Conservation (phyloP, 2,797 vertebrate genomes). For the Pampus argenteus region DNA sequence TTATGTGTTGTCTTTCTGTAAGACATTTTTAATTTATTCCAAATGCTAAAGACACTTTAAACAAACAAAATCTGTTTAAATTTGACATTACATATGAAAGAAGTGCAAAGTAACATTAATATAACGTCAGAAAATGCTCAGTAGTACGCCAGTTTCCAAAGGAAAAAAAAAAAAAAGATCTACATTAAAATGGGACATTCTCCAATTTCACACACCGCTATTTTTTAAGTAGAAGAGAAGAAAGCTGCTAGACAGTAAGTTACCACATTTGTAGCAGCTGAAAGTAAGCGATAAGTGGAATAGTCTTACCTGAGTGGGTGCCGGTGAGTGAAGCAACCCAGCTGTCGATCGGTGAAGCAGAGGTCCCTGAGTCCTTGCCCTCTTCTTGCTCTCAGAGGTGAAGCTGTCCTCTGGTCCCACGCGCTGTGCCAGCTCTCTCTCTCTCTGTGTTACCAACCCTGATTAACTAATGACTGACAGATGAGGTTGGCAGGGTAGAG, state of each 20-base stretch:
- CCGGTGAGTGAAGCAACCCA: conserved; percentile 67
- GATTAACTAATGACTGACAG: conserved; percentile 75
- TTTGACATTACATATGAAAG: background rate
- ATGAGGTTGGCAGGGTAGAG: conserved; percentile 69
- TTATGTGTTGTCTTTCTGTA: conserved; percentile 31
- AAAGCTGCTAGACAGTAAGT: conserved; percentile 5
- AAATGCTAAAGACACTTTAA: conserved; percentile 9
- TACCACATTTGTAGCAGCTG: conserved; percentile 16
- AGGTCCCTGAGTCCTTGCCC: conserved; percentile 66
- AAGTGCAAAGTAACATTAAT: no score
- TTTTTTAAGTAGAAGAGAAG: background rate
- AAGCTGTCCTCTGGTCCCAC: conserved; percentile 59
- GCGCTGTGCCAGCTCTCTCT: conserved; percentile 56
- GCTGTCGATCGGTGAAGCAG: conserved; percentile 56
- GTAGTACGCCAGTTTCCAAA: background rate
- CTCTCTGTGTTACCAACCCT: conserved; percentile 62
- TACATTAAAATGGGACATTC: background rate
- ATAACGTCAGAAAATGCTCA: background rate
- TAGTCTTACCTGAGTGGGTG: conserved; percentile 73
- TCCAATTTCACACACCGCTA: background rate
- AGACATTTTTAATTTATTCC: no score
- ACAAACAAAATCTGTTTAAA: background rate
- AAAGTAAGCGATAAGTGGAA: conserved; percentile 36
- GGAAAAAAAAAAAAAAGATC: conserved; percentile 1
- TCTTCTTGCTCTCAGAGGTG: conserved; percentile 59